Evolutionary conservation across 2,797 vertebrate species (phyloP), one percentile per base, ranked within the genome.

Genomic region (Threskiornis aethiopicus): DNA sequence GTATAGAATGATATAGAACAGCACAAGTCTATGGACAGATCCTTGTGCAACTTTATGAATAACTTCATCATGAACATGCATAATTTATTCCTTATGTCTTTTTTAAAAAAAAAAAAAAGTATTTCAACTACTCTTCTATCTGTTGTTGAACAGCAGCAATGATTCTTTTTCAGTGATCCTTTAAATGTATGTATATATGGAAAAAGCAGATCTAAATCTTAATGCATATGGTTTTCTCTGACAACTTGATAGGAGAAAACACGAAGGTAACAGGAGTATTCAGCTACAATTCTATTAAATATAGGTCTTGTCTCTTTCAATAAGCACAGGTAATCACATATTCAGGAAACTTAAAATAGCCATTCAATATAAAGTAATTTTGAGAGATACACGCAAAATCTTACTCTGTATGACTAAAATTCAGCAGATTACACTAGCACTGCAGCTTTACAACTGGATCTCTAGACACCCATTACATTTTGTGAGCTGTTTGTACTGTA

Each of bases 381-480:
- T 19, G 71, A 58, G 75, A 89, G 51, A 96, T 47, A 94, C 65
- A 78, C 75, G 82, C 92, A 96, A 95, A 73, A 80, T 75, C 76
- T 84, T 73, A 77, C 66, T 84, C 46, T 49, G 4, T 54, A 64
- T 67, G 71, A 93, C 90, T 94, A 89, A 91, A 96, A 97, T 85
- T 95, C 94, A 95, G 87, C 87, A 95, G 94, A 88, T 95, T 97
- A 75, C 44, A 66, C 59, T 61, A 77, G 69, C 80, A 37, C 62
- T 89, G 75, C 92, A 86, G 81, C 93, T 97, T 97, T 89, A 92
- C 92, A 97, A 93, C 85, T 97, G 97, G 49, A 92, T 97, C 96
- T 96, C 94, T 82, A 97, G 90, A 97, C 95, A 95, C 71, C 66
- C 89, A 90, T 96, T 96, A 85, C 94, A 93, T 96, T 97, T 97